Evolutionary conservation across 1,140 invertebrate genomes (phyloP), one percentile per base, ranked within the genome.

Genomic region (Rhyzopertha dominica): DNA sequence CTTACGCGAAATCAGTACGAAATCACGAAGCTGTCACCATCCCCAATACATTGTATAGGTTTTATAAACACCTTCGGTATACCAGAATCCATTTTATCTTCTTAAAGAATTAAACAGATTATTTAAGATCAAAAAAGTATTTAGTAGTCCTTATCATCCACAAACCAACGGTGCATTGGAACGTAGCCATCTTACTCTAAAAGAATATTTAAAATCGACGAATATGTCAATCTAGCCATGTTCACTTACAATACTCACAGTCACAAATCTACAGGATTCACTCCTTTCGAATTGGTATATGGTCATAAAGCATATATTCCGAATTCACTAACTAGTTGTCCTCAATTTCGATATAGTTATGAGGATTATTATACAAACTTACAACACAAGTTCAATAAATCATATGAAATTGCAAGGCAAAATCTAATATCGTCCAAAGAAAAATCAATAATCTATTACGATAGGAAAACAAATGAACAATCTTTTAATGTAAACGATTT

Each of bases 231-330:
- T 30, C 56, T 60, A 13, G 63, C 66, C 0, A 66, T 65, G 59
- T 69, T 64, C 40, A 49, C 48, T 20, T 69, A 69, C 45, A 69
- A 67, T 52, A 60, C 60, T 12, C 49, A 37, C 10, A 46, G 57
- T 30, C 62, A 75, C 41, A 53, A 43, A 37, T 38, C 57, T 0
- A 74, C 66, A 0, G 53, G 59, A 8, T 68, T 44, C 14, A 62
- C 63, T 2, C 69, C 72, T 1, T 70, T 64, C 41, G 63, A 68
- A 53, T 22, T 73, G 13, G 5, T 73, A 5, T 69, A 65, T 43
- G 66, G 69, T 14, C 14, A 49, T 29, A 58, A 65, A 39, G 43
- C 66, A 4, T 26, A 23, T 17, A 13, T 66, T 13, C 58, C 61
- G 8, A 52, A 38, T 30, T 39, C 32, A 10, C 13, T 59, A 19